These are phyloP conservation scores for Caenorhabditis panamensis DNA, from an alignment of 2,888 invertebrate species.

Conservation along the genomic window DNA sequence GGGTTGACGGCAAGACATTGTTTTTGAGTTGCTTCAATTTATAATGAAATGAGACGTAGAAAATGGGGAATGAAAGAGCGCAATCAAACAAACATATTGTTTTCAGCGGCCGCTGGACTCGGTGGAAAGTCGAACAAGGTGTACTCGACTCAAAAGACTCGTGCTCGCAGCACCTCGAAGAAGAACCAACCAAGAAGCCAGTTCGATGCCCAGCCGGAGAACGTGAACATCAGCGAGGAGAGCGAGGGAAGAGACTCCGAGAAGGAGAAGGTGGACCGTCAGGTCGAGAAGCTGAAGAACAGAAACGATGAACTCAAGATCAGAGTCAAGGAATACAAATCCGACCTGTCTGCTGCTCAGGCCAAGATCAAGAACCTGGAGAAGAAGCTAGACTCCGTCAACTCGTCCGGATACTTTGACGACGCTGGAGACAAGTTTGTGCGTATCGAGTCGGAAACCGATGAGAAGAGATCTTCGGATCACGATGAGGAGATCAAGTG, in stretches of 20 bases:
- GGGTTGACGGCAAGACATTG: constrained; percentile 12
- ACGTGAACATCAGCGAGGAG: constrained; percentile 69
- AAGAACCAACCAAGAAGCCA: constrained; percentile 63
- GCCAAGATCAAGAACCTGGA: constrained; percentile 47
- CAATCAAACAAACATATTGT: constrained; percentile 5
- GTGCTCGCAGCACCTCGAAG: constrained; percentile 61
- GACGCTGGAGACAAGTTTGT: constrained; percentile 50
- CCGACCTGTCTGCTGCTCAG: constrained; percentile 42
- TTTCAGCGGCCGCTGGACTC: constrained; percentile 67
- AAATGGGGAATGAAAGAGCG: too few relatives aligned
- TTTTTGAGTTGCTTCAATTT: neutral
- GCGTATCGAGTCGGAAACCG: constrained; percentile 33
- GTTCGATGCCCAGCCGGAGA: constrained; percentile 72
- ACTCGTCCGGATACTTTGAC: constrained; percentile 48
- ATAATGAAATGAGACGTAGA: neutral
- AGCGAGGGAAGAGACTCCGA: constrained; percentile 56
- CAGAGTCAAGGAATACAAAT: constrained; percentile 55
- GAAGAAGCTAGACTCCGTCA: constrained; percentile 48
- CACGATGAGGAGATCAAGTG: constrained; percentile 71
- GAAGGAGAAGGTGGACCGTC: constrained; percentile 47
- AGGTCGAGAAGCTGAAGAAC: constrained; percentile 55
- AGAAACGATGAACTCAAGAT: constrained; percentile 58
- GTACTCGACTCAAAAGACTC: constrained; percentile 41
- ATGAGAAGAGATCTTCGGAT: constrained; percentile 56
- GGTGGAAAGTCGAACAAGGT: constrained; percentile 45